Evolutionary conservation across 1,140 invertebrate species (phyloP).

Genomic region (Drosophila fuyamai): DNA sequence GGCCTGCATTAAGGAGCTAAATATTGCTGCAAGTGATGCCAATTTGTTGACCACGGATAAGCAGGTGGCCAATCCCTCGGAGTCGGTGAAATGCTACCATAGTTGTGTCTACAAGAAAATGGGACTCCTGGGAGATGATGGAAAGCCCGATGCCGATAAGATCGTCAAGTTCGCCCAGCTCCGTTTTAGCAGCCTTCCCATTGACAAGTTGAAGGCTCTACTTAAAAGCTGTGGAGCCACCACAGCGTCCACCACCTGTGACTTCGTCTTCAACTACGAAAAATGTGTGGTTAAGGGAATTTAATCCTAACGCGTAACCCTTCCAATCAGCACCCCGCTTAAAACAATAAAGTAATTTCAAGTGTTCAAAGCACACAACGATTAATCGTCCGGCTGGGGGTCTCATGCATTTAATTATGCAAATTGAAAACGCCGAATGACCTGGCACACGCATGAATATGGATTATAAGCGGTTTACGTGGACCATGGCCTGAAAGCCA

Average conservation of each 20-base stretch:
- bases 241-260: constrained; percentile 28
- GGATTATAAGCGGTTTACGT: constrained; percentile 61
- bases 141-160: constrained; percentile 37
- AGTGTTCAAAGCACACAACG: constrained; percentile 62
- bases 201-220: constrained; percentile 52
- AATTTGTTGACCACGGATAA: constrained; percentile 41
- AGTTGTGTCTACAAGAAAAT: constrained; percentile 68
- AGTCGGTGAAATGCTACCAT: constrained; percentile 63
- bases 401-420: constrained; percentile 68
- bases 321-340: neutral
- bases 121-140: constrained; percentile 47
- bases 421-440: constrained; percentile 67
- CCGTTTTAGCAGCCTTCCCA: constrained; percentile 31
- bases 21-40: constrained; percentile 41
- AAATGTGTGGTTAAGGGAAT: constrained; percentile 57
- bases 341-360: constrained; percentile 67
- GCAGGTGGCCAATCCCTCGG: constrained; percentile 49
- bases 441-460: constrained; percentile 43
- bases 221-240: constrained; percentile 32
- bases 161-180: constrained; percentile 49
- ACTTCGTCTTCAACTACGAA: constrained; percentile 52
- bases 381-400: constrained; percentile 8
- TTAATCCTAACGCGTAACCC: constrained; percentile 4
- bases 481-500: constrained; percentile 44
- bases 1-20: constrained; percentile 68